Base-by-base conservation (phyloP, 2,888 invertebrate genomes). In the Branchellion lobata region DNA sequence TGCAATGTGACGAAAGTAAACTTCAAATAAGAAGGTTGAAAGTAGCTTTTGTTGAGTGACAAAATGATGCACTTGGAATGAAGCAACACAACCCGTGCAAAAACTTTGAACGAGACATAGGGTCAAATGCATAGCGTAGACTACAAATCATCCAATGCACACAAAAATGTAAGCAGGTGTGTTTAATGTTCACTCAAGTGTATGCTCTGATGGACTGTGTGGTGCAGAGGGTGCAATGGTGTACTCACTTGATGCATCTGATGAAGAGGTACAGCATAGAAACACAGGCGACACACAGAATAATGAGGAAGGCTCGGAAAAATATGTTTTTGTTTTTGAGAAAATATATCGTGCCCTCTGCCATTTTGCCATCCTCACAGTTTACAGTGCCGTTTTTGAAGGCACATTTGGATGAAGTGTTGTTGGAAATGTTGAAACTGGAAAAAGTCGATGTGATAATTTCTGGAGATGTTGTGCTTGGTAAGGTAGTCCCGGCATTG, bases 261-360 rank as follows among this genome's bases (percentile, higher is more conserved):
- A 79, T 51, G n/a, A 73, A 27, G 18, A 79, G 33, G 27, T 79
- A 79, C 31, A 73, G 47, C 40, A 79, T 36, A 24, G 40, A 72
- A 34, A 79, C 53, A 29, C 33, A 18, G 11, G 79, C 51, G 14
- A 79, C 79, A 57, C 73, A 79, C 24, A 34, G 57, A 14, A 79
- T 29, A 18, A 79, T 72, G 33, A 79, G 31, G 31, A 79, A 61
- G 11, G 79, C 72, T 73, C 79, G 33, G 11, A 36, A 29, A 36
- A 79, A 61, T 3, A 79, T 51, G n/a, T 73, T 72, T 73, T 73
- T 79, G 29, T 79, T 72, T 27, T 72, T 53, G 5, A 57, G 33
- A 24, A 76, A 61, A 31, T 24, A 76, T 31, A 57, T 29, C 29
- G 53, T 76, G 29, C 53, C 57, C 21, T 57, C 34, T 27, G 27